Conservation (phyloP, 2,888 invertebrate genomes). For the Cheilosia variabilis region DNA sequence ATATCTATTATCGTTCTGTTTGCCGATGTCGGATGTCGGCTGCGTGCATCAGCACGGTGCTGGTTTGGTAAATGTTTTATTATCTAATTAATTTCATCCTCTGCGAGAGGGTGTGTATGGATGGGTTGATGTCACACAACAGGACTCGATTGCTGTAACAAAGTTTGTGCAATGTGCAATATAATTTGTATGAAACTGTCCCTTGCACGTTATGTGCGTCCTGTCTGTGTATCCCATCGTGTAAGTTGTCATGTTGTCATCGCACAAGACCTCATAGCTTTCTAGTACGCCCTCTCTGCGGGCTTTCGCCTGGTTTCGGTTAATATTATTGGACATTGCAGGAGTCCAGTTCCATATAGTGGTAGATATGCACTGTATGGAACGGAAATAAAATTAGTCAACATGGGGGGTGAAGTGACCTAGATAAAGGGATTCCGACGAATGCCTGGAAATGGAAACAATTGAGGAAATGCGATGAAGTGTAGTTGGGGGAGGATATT, state of each 20-base stretch:
- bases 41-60: not conserved
- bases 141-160: constrained; percentile 2
- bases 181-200: constrained; percentile 31
- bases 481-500: constrained; percentile 37
- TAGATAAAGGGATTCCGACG: constrained; percentile 55
- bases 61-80: constrained; percentile 36
- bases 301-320: not conserved
- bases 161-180: constrained; percentile 2
- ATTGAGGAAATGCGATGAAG: constrained; percentile 49
- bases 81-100: constrained; percentile 26
- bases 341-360: constrained; percentile 16
- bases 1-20: constrained; percentile 2
- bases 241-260: constrained; percentile 17
- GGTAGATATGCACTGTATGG: constrained; percentile 20
- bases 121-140: not conserved
- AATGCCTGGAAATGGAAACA: constrained; percentile 59
- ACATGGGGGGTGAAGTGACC: constrained; percentile 58
- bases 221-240: not conserved
- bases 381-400: constrained; percentile 68
- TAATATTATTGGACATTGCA: constrained; percentile 47
- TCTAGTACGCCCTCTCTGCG: constrained; percentile 17
- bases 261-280: constrained; percentile 8
- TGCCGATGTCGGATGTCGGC: constrained; percentile 4
- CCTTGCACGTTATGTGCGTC: not conserved
- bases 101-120: no score